Conservation (phyloP, 1,140 invertebrate genomes). For the Tenebrio molitor region DNA sequence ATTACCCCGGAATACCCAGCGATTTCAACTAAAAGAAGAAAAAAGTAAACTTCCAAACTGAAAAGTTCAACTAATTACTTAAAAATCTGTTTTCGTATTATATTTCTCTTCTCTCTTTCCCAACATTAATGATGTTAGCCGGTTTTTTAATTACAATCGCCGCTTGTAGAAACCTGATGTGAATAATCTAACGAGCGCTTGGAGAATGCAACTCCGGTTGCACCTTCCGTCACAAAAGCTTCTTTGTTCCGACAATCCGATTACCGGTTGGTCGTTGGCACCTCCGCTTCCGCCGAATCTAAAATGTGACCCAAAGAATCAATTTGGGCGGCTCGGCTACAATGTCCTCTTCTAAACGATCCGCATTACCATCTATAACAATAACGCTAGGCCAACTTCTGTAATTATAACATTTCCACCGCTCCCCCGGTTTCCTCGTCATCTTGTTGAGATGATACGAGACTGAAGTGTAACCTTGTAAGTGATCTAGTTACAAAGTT, state of each 20-base stretch:
- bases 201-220: slow-evolving; percentile 16
- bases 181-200: not conserved
- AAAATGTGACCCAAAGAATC: slow-evolving; percentile 46
- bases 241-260: slow-evolving; percentile 49
- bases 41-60: no score
- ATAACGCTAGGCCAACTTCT: slow-evolving; percentile 47
- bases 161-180: slow-evolving; percentile 1
- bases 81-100: no score
- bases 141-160: slow-evolving; percentile 4
- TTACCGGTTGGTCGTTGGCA: slow-evolving; percentile 47
- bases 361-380: slow-evolving; percentile 38
- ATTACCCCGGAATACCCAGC: no score
- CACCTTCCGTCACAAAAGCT: slow-evolving; percentile 41
- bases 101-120: no score
- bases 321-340: slow-evolving; percentile 43
- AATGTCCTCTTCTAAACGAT: slow-evolving; percentile 37
- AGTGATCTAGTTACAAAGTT: slow-evolving; percentile 50
- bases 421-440: slow-evolving; percentile 4
- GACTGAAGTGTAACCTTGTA: slow-evolving; percentile 26
- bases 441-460: slow-evolving; percentile 32
- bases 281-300: slow-evolving; percentile 23
- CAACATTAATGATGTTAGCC: no score
- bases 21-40: no score
- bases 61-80: no score
- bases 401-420: slow-evolving; percentile 42